A percentile compares a stretch with the other conserved stretches of the same genome.
Conservation (phyloP, 2,888 invertebrate species). For the Aleiodes testaceus region DNA sequence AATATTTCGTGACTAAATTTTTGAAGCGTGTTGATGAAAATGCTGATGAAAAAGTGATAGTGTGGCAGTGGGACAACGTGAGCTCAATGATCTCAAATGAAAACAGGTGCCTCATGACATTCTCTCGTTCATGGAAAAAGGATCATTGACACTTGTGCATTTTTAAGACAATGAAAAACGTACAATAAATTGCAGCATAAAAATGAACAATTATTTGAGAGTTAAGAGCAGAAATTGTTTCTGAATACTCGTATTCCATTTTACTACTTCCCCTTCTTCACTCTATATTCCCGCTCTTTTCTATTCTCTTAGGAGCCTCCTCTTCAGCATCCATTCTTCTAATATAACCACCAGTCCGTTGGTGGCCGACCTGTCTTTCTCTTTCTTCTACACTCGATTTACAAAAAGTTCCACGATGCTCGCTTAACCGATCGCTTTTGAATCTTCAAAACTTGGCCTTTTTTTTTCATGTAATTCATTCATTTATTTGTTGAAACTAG, state of each 20-base stretch:
- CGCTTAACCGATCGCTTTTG: neutral
- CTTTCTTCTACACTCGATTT: conserved; percentile 39
- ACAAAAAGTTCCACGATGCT: conserved; percentile 36
- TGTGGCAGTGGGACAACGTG: conserved; percentile 28
- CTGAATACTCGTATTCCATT: neutral
- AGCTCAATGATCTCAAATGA: conserved; percentile 25
- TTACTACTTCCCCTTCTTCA: neutral
- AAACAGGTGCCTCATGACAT: conserved; percentile 30
- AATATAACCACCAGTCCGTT: conserved; percentile 13
- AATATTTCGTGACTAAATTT: neutral
- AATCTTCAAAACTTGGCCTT: too few relatives aligned
- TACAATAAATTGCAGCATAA: too few relatives aligned
- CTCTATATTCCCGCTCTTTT: conserved; percentile 9
- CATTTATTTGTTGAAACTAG: neutral
- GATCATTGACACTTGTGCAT: neutral
- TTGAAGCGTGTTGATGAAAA: neutral
- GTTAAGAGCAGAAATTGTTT: conserved; percentile 21
- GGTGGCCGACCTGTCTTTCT: conserved; percentile 24
- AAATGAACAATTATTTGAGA: neutral
- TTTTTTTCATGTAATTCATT: neutral
- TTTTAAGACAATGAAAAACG: neutral
- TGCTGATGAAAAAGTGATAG: neutral
- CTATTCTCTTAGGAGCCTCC: neutral
- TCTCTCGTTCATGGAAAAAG: conserved; percentile 4
- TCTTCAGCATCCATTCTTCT: conserved; percentile 30